Base-by-base conservation (phyloP, 2,888 invertebrate genomes). In the Cotesia congregata region DNA sequence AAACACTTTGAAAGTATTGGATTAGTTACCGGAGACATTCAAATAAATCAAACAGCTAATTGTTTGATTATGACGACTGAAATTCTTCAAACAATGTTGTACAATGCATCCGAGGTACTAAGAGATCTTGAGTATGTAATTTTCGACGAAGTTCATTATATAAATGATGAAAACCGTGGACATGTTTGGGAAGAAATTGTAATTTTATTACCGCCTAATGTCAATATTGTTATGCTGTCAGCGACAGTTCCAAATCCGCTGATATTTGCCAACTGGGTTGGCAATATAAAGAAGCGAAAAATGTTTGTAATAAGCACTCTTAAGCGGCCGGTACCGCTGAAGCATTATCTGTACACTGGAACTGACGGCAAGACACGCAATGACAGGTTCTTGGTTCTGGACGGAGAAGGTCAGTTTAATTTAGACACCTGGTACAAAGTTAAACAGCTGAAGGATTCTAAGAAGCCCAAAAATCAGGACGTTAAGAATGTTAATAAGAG, bases 41-140 rank as follows among this genome's bases (percentile, higher is more conserved):
- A 99, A 90, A 95, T 99, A 75, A 97, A 98, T 88, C 94, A 95
- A 9, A 95, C 95, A 0, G 98, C 98, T 0, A 93, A 96, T 0
- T 99, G 99, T 88, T 93, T 99, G 0, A 98, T 99, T 74, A 99
- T 99, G 99, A 99, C 99, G 0, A 99, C 99, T 0, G 99, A 99
- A 91, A 99, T 99, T 85, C 90, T 99, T 39, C 93, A 97, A 80
- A 97, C 98, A 0, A 99, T 99, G 98, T 90, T 99, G 12, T 98
- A 98, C 88, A 97, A 97, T 77, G 98, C 98, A 6, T 95, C 95
- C 79, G 98, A 99, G 86, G 95, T 98, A 74, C 95, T 98, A 0
- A 93, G 98, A 67, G 99, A 99, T 89, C 91, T 99, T 74, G 99
- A 99, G 89, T 99, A 97, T 91, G 99, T 99, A 1, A 97, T 99